Conservation (phyloP, 2,888 invertebrate genomes). For the Chydorus sphaericus region DNA sequence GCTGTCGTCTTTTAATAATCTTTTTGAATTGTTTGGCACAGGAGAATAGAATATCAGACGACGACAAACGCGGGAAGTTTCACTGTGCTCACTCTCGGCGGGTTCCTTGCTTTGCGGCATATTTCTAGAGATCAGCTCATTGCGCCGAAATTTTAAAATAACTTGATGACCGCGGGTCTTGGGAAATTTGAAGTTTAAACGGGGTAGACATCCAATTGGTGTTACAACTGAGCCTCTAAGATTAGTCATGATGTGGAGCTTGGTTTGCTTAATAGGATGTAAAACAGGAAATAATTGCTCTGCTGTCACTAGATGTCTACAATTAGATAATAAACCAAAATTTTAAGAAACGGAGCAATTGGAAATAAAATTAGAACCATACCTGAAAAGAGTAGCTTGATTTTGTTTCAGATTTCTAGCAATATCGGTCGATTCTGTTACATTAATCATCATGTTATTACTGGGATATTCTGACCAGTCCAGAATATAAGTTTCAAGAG, state of each 20-base stretch:
- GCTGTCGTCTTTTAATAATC: background rate
- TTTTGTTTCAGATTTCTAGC: constrained; percentile 3
- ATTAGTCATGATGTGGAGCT: background rate
- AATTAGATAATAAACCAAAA: background rate
- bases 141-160: background rate
- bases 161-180: background rate
- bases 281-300: background rate
- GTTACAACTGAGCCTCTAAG: too few species aligned
- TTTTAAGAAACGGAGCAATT: background rate
- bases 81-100: background rate
- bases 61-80: background rate
- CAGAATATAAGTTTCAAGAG: constrained; percentile 8
- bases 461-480: background rate
- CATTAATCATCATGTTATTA: too few species aligned
- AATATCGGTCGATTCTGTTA: too few species aligned
- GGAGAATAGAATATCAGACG: background rate
- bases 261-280: background rate
- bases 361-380: background rate
- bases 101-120: background rate
- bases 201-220: background rate
- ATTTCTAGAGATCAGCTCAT: background rate
- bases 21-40: background rate
- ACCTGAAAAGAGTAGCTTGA: constrained; percentile 6
- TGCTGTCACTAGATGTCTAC: background rate
- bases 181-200: constrained; percentile 4